These are phyloP conservation scores for Pangasius sanitwongsei DNA, from an alignment of 2,797 vertebrate genomes.

Conservation along the genomic window DNA sequence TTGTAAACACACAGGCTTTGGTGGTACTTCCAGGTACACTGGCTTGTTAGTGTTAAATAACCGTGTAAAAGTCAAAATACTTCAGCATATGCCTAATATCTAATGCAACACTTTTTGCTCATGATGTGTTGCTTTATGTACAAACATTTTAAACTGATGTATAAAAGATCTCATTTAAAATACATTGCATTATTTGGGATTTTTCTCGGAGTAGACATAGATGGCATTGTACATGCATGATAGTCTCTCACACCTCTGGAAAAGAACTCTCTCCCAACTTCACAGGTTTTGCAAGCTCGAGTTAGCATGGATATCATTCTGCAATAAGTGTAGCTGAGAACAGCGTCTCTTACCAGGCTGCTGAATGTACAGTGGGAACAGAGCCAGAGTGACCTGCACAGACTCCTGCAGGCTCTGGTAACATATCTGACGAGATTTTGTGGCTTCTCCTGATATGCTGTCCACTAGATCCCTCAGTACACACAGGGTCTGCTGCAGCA, in stretches of 20 bases:
- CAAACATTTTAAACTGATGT: background rate
- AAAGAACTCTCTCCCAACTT: background rate
- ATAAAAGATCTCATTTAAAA: background rate
- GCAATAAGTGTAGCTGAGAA: background rate
- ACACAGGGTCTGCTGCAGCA: slow-evolving; percentile 91
- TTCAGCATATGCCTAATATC: background rate
- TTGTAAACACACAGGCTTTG: background rate
- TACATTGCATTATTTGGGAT: background rate
- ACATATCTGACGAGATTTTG: slow-evolving; percentile 97
- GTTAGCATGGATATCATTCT: background rate
- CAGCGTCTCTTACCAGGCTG: slow-evolving; percentile 85
- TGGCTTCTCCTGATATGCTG: slow-evolving; percentile 93
- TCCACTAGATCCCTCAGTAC: slow-evolving; percentile 91
- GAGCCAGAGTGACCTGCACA: slow-evolving; percentile 92
- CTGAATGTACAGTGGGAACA: slow-evolving; percentile 95
- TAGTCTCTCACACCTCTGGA: background rate
- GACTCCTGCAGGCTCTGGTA: slow-evolving; percentile 98
- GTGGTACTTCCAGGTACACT: background rate
- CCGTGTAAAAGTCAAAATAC: background rate
- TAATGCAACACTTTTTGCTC: background rate
- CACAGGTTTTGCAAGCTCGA: background rate
- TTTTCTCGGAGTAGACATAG: background rate
- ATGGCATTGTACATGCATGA: background rate
- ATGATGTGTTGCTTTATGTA: background rate
- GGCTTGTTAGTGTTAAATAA: background rate